These are phyloP conservation scores for Psilopogon haemacephalus DNA, from an alignment of 2,113 vertebrate species.

Conservation along the genomic window DNA sequence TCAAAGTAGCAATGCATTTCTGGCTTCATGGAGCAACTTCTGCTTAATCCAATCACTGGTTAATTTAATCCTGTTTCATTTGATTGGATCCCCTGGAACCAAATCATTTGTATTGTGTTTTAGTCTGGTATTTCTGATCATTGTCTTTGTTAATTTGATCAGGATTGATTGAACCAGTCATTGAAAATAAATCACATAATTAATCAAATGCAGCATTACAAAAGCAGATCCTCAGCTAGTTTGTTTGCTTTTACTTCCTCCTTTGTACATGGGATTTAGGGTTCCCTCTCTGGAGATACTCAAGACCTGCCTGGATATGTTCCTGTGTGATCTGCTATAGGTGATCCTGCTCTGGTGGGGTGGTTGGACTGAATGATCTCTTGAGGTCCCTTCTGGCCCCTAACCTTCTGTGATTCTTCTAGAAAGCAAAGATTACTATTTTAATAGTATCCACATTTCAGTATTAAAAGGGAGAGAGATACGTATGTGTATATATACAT, in stretches of 20 bases:
- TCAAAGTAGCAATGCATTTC: neutral
- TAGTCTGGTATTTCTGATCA: conserved; percentile 59
- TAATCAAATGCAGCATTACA: conserved; percentile 42
- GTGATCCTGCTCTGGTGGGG: too few relatives aligned
- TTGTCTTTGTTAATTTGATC: conserved; percentile 63
- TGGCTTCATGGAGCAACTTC: conserved; percentile 37
- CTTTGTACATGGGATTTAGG: neutral
- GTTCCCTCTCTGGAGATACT: neutral
- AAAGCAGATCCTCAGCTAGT: neutral
- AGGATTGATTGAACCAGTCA: conserved; percentile 55
- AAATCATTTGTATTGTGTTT: conserved; percentile 60
- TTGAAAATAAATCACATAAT: conserved; percentile 58
- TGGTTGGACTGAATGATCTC: too few relatives aligned
- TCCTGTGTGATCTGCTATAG: too few relatives aligned
- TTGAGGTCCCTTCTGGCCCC: too few relatives aligned
- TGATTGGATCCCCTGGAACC: conserved; percentile 60
- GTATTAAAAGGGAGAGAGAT: neutral
- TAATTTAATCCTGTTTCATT: conserved; percentile 64
- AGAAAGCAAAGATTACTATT: neutral
- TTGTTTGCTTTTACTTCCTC: neutral
- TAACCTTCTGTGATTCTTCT: neutral
- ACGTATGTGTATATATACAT: neutral
- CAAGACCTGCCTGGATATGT: too few relatives aligned
- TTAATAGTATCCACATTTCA: neutral
- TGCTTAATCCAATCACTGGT: conserved; percentile 53